A percentile compares a stretch with the other conserved stretches of the same genome.
phyloP scores from a whole-genome alignment of 2,888 invertebrate species.

The Eudasyphora cyanicolor region DNA sequence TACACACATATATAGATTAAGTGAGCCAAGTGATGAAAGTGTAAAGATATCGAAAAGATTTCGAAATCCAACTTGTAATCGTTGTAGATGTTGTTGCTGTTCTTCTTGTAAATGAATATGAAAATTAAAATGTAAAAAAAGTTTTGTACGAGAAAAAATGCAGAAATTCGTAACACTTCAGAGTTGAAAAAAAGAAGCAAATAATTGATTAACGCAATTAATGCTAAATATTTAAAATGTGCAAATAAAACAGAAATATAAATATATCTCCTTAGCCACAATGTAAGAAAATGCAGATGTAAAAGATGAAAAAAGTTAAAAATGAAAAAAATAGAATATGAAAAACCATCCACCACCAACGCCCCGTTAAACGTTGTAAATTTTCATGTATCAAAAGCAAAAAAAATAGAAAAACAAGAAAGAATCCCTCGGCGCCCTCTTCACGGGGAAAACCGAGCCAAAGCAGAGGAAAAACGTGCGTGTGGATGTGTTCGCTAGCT shows the following conservation, averaged over 20 bases:
- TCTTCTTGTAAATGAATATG: background rate
- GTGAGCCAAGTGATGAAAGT: conserved; percentile 15
- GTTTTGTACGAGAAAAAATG: too few relatives aligned
- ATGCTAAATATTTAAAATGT: conserved; percentile 22
- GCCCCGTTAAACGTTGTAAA: conserved; percentile 60
- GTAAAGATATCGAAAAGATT: background rate
- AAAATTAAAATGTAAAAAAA: conserved; percentile 1
- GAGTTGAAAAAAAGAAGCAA: conserved; percentile 2
- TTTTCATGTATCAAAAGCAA: conserved; percentile 57
- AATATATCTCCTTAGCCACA: background rate
- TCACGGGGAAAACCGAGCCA: conserved; percentile 30
- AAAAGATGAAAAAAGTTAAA: conserved; percentile 11
- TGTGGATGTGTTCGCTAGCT: conserved; percentile 33
- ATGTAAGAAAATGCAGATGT: conserved; percentile 2
- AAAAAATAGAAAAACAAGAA: conserved; percentile 33
- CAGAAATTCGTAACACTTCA: background rate
- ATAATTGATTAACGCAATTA: background rate
- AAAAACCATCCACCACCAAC: conserved; percentile 59
- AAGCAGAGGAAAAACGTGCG: conserved; percentile 31
- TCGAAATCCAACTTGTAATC: background rate
- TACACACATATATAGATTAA: background rate
- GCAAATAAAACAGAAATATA: conserved; percentile 12
- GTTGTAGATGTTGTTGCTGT: background rate
- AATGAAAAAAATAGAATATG: conserved; percentile 34
- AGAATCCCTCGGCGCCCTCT: conserved; percentile 26